Evolutionary conservation across 1,140 invertebrate species (phyloP), one percentile per base, ranked within the genome.

Genomic region (Platorchestia sp.): DNA sequence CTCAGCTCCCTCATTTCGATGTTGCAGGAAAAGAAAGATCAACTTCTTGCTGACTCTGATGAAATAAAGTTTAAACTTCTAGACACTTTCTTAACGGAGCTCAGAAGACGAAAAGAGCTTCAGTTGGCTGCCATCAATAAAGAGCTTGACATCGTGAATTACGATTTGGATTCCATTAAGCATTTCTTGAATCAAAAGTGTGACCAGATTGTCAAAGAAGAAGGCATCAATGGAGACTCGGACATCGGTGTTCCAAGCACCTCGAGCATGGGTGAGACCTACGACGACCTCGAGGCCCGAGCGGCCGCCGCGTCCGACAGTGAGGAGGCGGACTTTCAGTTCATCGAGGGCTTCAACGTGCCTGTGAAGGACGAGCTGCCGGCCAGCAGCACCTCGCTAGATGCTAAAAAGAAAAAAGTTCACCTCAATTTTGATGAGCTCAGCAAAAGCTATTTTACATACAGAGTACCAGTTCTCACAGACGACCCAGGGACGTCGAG

Each of bases 361-460:
- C 87, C 86, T 93, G 91, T 93, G 6, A 93, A 93, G 36, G 40
- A 45, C 40, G 91, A 93, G 36, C 91, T 95, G 47, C 27, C 91
- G 19, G 95, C 86, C 16, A 87, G 86, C 40, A 75, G 59, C 43
- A 75, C 95, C 36, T 90, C 86, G 40, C 45, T 96, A 86, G 53
- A 96, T 36, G 93, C 47, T 75, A 95, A 44, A 89, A 95, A 53
- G 90, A 75, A 75, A 53, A 45, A 87, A 87, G 98, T 99, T 97
- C 98, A 98, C 96, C 98, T 98, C 22, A 99, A 99, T 97, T 99
- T 99, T 97, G 98, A 99, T 96, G 99, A 99, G 97, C 98, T 99
- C 97, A 98, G 98, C 87, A 98, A 98, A 96, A 98, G 98, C 97
- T 99, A 99, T 97, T 98, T 99, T 96, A 97, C 98, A 41, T 98